Conservation (phyloP, 1,140 invertebrate species). For the Drosophila cardini region DNA sequence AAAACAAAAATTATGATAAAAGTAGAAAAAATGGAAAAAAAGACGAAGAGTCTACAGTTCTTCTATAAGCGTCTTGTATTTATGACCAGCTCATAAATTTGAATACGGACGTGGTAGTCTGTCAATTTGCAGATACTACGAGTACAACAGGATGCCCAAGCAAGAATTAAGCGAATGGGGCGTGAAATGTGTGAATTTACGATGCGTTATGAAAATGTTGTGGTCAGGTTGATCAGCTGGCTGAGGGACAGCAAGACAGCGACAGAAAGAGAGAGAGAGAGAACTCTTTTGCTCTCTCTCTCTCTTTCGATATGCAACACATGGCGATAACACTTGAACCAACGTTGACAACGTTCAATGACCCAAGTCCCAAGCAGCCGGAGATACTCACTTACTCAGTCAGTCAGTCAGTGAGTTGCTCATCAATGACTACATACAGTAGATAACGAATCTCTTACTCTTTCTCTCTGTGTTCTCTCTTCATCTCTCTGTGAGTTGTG, state of each 20-base stretch:
- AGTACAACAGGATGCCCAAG: slow-evolving; percentile 57
- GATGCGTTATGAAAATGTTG: slow-evolving; percentile 49
- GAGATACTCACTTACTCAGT: slow-evolving; percentile 8
- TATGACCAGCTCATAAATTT: slow-evolving; percentile 71
- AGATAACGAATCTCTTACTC: slow-evolving; percentile 36
- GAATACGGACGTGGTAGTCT: slow-evolving; percentile 68
- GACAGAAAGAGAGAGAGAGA: too few species aligned
- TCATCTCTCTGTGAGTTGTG: not conserved
- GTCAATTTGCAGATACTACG: slow-evolving; percentile 62
- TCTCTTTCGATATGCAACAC: slow-evolving; percentile 21
- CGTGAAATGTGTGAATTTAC: slow-evolving; percentile 78
- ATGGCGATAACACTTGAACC: slow-evolving; percentile 42
- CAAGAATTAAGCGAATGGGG: slow-evolving; percentile 55
- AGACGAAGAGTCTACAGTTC: not conserved
- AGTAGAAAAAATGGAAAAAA: not conserved
- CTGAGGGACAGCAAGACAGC: too few species aligned
- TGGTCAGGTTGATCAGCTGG: slow-evolving; percentile 46
- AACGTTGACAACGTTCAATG: slow-evolving; percentile 67
- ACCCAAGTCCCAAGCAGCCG: slow-evolving; percentile 41
- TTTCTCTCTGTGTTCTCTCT: not conserved
- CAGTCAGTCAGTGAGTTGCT: slow-evolving; percentile 23
- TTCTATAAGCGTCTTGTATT: slow-evolving; percentile 42
- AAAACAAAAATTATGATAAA: slow-evolving; percentile 57
- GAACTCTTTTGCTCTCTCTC: not conserved
- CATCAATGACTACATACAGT: slow-evolving; percentile 40